A percentile compares a stretch with the other conserved stretches of the same genome.
phyloP scores from a whole-genome alignment of 2,797 vertebrate species.

The Limosa lapponica region DNA sequence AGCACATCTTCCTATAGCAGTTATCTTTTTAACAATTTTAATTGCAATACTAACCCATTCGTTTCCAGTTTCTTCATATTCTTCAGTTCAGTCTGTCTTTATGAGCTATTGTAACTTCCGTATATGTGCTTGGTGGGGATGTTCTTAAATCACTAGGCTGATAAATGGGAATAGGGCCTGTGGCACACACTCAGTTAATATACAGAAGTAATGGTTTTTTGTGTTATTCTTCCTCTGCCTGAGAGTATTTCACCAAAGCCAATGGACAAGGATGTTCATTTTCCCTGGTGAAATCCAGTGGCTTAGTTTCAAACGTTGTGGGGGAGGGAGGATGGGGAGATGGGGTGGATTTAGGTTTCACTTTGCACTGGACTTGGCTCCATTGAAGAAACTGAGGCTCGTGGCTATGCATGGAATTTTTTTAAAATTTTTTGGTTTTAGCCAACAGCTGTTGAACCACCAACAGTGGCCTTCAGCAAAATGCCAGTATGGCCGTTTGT shows the following conservation, averaged over 20 bases:
- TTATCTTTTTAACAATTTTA: not conserved
- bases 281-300: not conserved
- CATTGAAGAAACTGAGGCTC: not conserved
- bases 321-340: rapidly evolving
- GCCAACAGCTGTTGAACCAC: not conserved
- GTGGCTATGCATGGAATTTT: rapidly evolving
- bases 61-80: not conserved
- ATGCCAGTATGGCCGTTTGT: not conserved
- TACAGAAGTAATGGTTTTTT: not conserved
- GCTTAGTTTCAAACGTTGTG: not conserved
- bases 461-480: not conserved
- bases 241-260: not conserved
- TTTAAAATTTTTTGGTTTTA: not conserved
- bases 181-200: not conserved
- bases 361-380: not conserved
- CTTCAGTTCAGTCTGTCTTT: not conserved
- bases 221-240: not conserved
- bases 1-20: not conserved
- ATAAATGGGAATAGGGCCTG: not conserved
- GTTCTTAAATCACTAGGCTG: not conserved
- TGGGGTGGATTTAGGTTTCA: not conserved
- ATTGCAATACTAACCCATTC: not conserved
- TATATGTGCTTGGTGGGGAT: not conserved
- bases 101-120: not conserved
- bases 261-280: not conserved